Percentiles rank a stretch among this genome's conserved stretches.
phyloP scores from a whole-genome alignment of 2,113 vertebrate species.

The Pangasianodon gigas region DNA sequence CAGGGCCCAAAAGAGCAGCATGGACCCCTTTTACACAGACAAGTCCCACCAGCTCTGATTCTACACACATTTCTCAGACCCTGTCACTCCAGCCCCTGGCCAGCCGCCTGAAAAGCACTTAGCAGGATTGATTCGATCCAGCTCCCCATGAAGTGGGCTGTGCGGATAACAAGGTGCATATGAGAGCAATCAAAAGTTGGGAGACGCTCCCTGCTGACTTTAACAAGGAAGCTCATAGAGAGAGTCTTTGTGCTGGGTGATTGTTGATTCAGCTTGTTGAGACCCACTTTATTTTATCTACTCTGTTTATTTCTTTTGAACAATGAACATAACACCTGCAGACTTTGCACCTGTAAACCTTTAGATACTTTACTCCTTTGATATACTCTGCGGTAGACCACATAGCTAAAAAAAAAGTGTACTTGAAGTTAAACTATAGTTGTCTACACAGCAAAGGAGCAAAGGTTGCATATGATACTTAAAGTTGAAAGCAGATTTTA shows the following conservation, averaged over 20 bases:
- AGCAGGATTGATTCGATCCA: conserved; percentile 48
- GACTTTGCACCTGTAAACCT: background rate
- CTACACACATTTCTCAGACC: conserved; percentile 8
- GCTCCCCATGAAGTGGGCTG: conserved; percentile 32
- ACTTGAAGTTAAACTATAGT: background rate
- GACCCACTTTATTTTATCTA: conserved; percentile 39
- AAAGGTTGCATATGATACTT: background rate
- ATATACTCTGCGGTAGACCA: background rate
- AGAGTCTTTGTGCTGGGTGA: conserved; percentile 16
- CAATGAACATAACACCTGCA: background rate
- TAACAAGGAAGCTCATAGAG: conserved; percentile 49
- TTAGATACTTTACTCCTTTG: conserved; percentile 2
- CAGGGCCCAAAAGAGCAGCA: conserved; percentile 12
- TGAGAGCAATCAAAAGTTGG: conserved; percentile 48
- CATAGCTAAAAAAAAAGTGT: background rate
- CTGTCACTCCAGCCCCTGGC: conserved; percentile 51
- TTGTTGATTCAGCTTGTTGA: conserved; percentile 48
- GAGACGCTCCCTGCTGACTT: conserved; percentile 52
- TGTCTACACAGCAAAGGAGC: background rate
- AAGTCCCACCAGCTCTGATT: conserved; percentile 46
- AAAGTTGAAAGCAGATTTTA: background rate
- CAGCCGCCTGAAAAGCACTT: conserved; percentile 54
- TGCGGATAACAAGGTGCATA: conserved; percentile 49
- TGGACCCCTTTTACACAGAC: conserved; percentile 2
- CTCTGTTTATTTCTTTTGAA: conserved; percentile 19